Conservation (phyloP, 2,113 vertebrate genomes). For the Pandion haliaetus region DNA sequence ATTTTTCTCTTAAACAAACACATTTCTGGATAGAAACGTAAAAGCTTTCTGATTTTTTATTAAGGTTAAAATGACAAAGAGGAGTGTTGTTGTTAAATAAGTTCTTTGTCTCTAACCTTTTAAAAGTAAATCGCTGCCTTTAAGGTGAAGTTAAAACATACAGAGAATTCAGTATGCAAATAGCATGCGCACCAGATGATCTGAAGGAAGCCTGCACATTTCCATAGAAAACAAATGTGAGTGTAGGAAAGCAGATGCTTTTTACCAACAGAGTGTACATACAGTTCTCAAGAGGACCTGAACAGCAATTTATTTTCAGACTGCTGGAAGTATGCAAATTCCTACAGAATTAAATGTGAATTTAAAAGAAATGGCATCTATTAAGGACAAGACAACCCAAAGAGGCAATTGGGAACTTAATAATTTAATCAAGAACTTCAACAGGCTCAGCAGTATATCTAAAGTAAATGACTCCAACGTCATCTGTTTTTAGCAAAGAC, state of each 20-base stretch:
- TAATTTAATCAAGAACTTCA: slow-evolving; percentile 44
- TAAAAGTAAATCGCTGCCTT: slow-evolving; percentile 38
- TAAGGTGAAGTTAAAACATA: slow-evolving; percentile 61
- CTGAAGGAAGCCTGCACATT: slow-evolving; percentile 56
- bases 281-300: slow-evolving; percentile 63
- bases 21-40: slow-evolving; percentile 8
- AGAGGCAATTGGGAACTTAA: slow-evolving; percentile 5
- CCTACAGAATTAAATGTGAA: slow-evolving; percentile 64
- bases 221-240: slow-evolving; percentile 67
- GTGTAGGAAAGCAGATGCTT: slow-evolving; percentile 72
- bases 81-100: background rate
- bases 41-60: background rate
- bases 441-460: background rate
- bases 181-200: slow-evolving; percentile 64
- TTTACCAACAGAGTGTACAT: slow-evolving; percentile 59
- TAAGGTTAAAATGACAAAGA: slow-evolving; percentile 12
- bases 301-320: slow-evolving; percentile 68
- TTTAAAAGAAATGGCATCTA: slow-evolving; percentile 46
- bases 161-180: slow-evolving; percentile 68
- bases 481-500: background rate
- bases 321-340: slow-evolving; percentile 65
- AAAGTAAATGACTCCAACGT: slow-evolving; percentile 24
- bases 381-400: slow-evolving; percentile 31
- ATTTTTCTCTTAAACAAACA: slow-evolving; percentile 8
- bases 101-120: slow-evolving; percentile 35